Conservation (phyloP, 2,797 vertebrate genomes). For the Xenops minutus region DNA sequence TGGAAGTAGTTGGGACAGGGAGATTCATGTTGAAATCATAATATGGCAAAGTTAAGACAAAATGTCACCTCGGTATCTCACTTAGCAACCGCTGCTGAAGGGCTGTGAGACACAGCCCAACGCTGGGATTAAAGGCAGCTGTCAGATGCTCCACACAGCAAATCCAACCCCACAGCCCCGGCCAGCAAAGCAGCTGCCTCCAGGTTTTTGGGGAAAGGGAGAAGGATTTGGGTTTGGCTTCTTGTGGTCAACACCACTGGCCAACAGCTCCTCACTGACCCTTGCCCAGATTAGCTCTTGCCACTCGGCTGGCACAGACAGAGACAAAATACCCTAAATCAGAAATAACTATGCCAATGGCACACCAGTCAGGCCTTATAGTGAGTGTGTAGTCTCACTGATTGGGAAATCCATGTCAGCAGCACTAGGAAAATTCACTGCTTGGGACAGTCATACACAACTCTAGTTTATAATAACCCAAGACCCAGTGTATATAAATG, state of each 20-base stretch:
- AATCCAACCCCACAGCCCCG: background rate
- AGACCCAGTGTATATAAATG: background rate
- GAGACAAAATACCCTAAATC: background rate
- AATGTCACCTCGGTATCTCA: background rate
- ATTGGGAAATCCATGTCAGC: background rate
- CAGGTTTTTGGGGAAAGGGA: accelerated
- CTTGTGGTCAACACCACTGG: background rate
- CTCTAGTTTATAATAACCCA: background rate
- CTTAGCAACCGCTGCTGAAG: background rate
- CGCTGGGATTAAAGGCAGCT: background rate
- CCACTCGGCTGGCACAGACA: background rate
- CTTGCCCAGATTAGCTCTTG: background rate
- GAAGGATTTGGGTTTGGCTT: background rate
- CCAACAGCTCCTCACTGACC: background rate
- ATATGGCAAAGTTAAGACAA: background rate
- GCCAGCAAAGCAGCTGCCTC: background rate
- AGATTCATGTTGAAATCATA: conserved; percentile 1
- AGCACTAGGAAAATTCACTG: background rate
- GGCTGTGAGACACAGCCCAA: background rate
- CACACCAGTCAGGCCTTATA: background rate
- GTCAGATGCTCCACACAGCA: background rate
- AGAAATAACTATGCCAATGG: background rate
- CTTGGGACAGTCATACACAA: background rate
- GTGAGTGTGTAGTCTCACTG: background rate
- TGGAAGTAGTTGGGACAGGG: background rate